These are phyloP conservation scores for Nomada hirtipes DNA, from an alignment of 2,888 invertebrate genomes.

Conservation along the genomic window DNA sequence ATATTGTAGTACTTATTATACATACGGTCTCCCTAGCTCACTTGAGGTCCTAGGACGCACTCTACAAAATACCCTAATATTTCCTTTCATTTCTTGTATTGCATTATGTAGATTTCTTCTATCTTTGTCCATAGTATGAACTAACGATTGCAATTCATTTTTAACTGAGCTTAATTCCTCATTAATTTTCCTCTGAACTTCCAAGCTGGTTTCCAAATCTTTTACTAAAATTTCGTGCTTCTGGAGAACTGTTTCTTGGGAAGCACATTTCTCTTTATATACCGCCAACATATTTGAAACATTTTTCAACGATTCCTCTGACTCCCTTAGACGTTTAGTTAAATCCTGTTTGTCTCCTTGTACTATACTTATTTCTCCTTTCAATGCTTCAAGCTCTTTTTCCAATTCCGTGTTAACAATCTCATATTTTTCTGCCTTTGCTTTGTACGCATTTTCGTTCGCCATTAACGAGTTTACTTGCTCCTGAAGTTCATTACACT, in stretches of 20 bases:
- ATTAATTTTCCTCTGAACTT: conserved; percentile 63
- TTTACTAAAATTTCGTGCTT: conserved; percentile 67
- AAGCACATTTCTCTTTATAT: conserved; percentile 85
- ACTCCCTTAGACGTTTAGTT: conserved; percentile 78
- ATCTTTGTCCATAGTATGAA: conserved; percentile 85
- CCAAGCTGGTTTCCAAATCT: conserved; percentile 77
- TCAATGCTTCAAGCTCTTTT: conserved; percentile 87
- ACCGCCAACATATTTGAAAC: conserved; percentile 76
- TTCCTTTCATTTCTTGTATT: conserved; percentile 91
- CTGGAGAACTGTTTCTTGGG: conserved; percentile 76
- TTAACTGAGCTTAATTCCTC: conserved; percentile 76
- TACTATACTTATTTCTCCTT: conserved; percentile 85
- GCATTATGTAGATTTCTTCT: conserved; percentile 89
- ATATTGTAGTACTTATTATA: not conserved
- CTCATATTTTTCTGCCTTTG: conserved; percentile 73
- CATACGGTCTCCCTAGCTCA: conserved; percentile 86
- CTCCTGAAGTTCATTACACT: conserved; percentile 66
- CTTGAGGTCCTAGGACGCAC: conserved; percentile 89
- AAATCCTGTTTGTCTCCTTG: conserved; percentile 82
- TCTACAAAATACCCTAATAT: conserved; percentile 92
- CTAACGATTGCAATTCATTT: conserved; percentile 85
- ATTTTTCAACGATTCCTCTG: conserved; percentile 84
- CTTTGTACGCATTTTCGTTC: conserved; percentile 63
- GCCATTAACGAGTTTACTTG: conserved; percentile 67
- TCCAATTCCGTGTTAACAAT: conserved; percentile 84